Evolutionary conservation across 2,113 vertebrate species (phyloP).

Genomic region (Progne subis): DNA sequence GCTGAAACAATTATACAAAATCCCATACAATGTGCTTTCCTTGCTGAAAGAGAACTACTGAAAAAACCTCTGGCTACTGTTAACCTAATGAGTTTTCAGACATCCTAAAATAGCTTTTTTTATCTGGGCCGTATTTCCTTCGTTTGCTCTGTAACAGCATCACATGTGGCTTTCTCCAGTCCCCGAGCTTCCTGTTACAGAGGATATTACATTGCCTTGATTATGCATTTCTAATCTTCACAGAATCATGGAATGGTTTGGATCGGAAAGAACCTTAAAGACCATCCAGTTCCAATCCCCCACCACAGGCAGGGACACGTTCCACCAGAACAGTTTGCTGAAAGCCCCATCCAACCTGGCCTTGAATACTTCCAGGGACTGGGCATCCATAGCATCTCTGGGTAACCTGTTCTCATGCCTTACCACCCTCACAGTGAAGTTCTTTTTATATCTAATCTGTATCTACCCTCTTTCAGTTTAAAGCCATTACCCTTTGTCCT

Average conservation of each 20-base stretch:
- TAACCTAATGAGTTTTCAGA: background rate
- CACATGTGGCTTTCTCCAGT: conserved; percentile 1
- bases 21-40: background rate
- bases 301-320: background rate
- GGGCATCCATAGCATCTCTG: background rate
- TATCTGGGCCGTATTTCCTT: conserved; percentile 28
- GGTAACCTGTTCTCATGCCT: background rate
- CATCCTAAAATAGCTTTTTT: conserved; percentile 18
- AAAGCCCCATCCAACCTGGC: background rate
- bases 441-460: background rate
- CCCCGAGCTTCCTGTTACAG: background rate
- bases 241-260: background rate
- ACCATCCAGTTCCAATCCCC: background rate
- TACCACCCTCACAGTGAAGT: background rate
- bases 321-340: background rate
- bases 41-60: background rate
- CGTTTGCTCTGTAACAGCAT: background rate
- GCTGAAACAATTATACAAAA: background rate
- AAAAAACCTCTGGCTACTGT: background rate
- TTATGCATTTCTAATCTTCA: background rate
- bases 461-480: background rate
- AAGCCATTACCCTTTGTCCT: background rate
- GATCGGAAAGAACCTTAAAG: background rate
- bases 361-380: background rate
- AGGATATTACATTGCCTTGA: background rate